Percentiles rank a stretch among this genome's conserved stretches.
These are phyloP conservation scores for Acarapis woodi DNA, from an alignment of 1,140 invertebrate genomes.

Conservation along the genomic window DNA sequence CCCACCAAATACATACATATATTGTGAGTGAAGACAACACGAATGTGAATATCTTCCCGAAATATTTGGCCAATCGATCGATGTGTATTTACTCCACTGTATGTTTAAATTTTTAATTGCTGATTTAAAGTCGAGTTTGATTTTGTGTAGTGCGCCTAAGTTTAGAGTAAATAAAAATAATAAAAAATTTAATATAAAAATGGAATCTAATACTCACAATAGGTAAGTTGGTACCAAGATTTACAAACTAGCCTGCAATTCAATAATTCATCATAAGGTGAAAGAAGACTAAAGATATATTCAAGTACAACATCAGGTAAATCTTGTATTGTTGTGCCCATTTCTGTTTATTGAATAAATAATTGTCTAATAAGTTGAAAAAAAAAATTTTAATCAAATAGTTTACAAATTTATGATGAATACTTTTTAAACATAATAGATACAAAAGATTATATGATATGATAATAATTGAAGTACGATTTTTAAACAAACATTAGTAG, in stretches of 20 bases:
- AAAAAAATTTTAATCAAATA: no score
- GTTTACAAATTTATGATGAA: no score
- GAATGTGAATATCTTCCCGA: constrained; percentile 71
- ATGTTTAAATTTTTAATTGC: not conserved
- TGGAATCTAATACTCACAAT: constrained; percentile 29
- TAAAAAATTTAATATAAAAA: constrained; percentile 1
- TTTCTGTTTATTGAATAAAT: no score
- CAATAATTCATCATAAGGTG: constrained; percentile 63
- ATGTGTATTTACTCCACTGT: constrained; percentile 11
- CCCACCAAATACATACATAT: constrained; percentile 81
- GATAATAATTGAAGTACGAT: no score
- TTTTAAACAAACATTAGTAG: no score
- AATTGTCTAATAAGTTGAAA: no score
- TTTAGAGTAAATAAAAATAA: not conserved
- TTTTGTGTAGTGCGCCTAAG: not conserved
- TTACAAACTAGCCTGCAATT: constrained; percentile 52
- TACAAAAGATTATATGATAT: no score
- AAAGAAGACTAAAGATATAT: constrained; percentile 56
- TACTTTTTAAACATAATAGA: no score
- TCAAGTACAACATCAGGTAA: constrained; percentile 74
- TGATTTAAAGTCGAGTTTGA: not conserved
- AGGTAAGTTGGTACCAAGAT: constrained; percentile 44
- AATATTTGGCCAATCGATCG: constrained; percentile 32
- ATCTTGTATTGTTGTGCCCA: no score
- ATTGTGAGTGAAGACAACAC: constrained; percentile 34